phyloP scores from a whole-genome alignment of 2,113 vertebrate species.

The Coreoperca whiteheadi region DNA sequence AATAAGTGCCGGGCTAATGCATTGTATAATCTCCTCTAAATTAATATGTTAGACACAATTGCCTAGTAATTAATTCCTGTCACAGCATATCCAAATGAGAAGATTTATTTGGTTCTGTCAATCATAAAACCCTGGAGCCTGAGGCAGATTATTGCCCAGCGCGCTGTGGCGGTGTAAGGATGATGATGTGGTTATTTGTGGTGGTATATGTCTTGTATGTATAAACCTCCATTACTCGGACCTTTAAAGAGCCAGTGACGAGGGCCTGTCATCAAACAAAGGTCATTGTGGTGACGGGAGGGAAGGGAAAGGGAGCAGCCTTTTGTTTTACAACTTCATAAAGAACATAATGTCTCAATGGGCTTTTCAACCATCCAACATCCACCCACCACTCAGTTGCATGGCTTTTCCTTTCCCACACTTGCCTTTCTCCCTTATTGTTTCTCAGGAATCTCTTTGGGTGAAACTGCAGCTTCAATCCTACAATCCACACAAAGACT shows the following conservation, averaged over 20 bases:
- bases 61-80: conserved; percentile 83
- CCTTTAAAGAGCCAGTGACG: conserved; percentile 70
- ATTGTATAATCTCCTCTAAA: conserved; percentile 84
- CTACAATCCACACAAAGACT: not conserved
- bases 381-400: conserved; percentile 54
- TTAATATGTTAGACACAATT: conserved; percentile 86
- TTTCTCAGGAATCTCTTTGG: conserved; percentile 25
- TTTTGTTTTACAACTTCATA: conserved; percentile 83
- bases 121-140: conserved; percentile 74
- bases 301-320: conserved; percentile 61
- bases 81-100: conserved; percentile 79
- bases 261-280: conserved; percentile 77
- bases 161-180: conserved; percentile 44
- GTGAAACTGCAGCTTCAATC: conserved; percentile 19
- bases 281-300: conserved; percentile 71
- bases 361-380: conserved; percentile 56
- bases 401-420: conserved; percentile 61
- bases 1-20: conserved; percentile 82
- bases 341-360: conserved; percentile 77
- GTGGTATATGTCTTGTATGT: conserved; percentile 65
- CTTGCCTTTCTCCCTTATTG: conserved; percentile 34
- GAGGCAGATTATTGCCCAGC: conserved; percentile 66
- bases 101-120: conserved; percentile 82
- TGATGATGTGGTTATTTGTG: conserved; percentile 75
- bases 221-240: conserved; percentile 79